Evolutionary conservation across 2,797 vertebrate species (phyloP).

Genomic region (Anniella stebbinsi): DNA sequence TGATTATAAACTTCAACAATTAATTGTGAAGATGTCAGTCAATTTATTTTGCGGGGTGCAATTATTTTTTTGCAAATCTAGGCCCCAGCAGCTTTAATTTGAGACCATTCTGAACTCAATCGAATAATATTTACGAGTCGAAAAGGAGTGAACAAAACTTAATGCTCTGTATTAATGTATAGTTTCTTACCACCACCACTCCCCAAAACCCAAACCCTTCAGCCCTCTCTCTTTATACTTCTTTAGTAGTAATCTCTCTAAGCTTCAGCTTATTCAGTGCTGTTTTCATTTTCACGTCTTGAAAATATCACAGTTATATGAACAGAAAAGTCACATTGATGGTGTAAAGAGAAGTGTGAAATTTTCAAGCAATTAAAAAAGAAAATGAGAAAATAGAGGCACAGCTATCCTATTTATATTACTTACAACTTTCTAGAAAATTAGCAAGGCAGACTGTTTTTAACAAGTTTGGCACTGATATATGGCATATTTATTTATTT

Average conservation of each 20-base stretch:
- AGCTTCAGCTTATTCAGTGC: constrained; percentile 5
- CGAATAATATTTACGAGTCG: no score
- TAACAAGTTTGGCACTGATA: neutral
- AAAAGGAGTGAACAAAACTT: no score
- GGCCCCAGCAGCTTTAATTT: no score
- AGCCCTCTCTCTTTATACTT: neutral
- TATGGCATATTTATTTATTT: neutral
- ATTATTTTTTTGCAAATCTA: no score
- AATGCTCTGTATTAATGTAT: no score
- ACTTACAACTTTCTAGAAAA: constrained; percentile 13
- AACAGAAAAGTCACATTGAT: constrained; percentile 24
- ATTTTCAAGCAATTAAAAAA: constrained; percentile 12
- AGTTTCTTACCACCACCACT: neutral
- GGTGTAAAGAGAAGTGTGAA: constrained; percentile 28
- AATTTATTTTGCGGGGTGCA: no score
- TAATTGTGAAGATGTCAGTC: no score
- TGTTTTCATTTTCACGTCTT: constrained; percentile 16
- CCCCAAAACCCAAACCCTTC: neutral
- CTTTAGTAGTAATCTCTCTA: constrained; percentile 1
- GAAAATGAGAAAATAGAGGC: neutral
- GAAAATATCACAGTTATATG: constrained; percentile 9
- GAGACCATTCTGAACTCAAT: no score
- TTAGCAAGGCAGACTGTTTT: neutral
- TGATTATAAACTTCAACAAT: no score
- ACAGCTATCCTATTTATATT: neutral